These are phyloP conservation scores for Phthorimaea operculella DNA, from an alignment of 1,140 invertebrate species.

Conservation along the genomic window DNA sequence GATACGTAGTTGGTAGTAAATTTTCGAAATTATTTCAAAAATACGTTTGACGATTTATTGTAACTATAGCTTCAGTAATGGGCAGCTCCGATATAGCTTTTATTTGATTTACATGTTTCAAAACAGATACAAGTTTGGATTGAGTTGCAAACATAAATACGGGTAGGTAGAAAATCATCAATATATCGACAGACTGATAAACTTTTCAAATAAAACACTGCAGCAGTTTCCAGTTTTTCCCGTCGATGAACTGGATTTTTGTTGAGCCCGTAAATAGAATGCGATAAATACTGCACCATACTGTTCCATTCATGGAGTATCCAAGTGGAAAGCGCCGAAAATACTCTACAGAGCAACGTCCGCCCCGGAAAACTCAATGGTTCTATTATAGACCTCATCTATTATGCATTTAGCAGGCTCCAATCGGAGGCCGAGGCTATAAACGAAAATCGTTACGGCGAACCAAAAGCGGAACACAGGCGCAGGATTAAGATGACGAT, in stretches of 20 bases:
- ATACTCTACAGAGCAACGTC: constrained; percentile 44
- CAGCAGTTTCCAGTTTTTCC: no score
- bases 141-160: no score
- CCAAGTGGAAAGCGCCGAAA: constrained; percentile 24
- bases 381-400: constrained; percentile 56
- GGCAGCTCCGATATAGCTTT: neutral
- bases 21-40: constrained; percentile 9
- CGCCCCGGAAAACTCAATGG: constrained; percentile 33
- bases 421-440: constrained; percentile 34
- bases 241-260: no score
- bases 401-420: constrained; percentile 49
- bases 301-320: constrained; percentile 18
- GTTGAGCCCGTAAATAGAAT: constrained; percentile 15
- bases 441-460: constrained; percentile 55
- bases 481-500: constrained; percentile 11
- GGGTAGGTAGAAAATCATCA: no score
- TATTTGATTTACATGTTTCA: neutral
- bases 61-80: neutral
- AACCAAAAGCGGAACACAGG: constrained; percentile 31
- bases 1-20: constrained; percentile 2
- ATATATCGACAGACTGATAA: no score
- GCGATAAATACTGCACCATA: constrained; percentile 22
- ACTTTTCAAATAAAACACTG: no score
- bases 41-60: constrained; percentile 15
- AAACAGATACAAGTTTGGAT: neutral